Percentiles rank a stretch among this genome's conserved stretches.
These are phyloP conservation scores for Scaptodrosophila latifasciaeformis DNA, from an alignment of 2,888 invertebrate genomes.

Conservation along the genomic window DNA sequence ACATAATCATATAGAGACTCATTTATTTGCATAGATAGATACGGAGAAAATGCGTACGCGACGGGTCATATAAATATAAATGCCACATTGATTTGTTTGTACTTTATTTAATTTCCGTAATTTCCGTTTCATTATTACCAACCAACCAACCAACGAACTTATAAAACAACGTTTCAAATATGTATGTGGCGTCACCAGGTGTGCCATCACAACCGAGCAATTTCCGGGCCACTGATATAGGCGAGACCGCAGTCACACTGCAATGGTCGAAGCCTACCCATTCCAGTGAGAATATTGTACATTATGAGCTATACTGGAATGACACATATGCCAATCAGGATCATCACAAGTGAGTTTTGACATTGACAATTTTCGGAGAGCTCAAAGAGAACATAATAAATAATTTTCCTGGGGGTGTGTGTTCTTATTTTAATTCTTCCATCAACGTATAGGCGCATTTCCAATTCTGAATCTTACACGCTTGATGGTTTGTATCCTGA, in stretches of 20 bases:
- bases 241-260: conserved; percentile 92
- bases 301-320: conserved; percentile 98
- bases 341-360: conserved; percentile 82
- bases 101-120: conserved; percentile 69
- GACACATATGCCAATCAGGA: conserved; percentile 94
- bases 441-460: conserved; percentile 79
- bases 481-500: conserved; percentile 94
- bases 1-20: conserved; percentile 8
- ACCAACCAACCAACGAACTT: conserved; percentile 50
- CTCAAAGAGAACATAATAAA: not conserved
- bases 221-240: conserved; percentile 89
- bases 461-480: conserved; percentile 89
- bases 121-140: conserved; percentile 69
- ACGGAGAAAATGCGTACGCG: conserved; percentile 16
- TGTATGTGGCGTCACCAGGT: conserved; percentile 77
- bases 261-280: conserved; percentile 95
- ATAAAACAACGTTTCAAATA: conserved; percentile 12
- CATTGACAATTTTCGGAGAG: not conserved
- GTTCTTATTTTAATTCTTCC: too few relatives aligned
- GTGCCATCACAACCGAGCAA: conserved; percentile 97
- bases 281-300: conserved; percentile 93
- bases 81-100: conserved; percentile 65
- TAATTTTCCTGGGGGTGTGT: too few relatives aligned
- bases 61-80: conserved; percentile 35
- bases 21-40: conserved; percentile 10